phyloP scores from a whole-genome alignment of 1,140 invertebrate genomes.

The Muscidifurax raptorellus region DNA sequence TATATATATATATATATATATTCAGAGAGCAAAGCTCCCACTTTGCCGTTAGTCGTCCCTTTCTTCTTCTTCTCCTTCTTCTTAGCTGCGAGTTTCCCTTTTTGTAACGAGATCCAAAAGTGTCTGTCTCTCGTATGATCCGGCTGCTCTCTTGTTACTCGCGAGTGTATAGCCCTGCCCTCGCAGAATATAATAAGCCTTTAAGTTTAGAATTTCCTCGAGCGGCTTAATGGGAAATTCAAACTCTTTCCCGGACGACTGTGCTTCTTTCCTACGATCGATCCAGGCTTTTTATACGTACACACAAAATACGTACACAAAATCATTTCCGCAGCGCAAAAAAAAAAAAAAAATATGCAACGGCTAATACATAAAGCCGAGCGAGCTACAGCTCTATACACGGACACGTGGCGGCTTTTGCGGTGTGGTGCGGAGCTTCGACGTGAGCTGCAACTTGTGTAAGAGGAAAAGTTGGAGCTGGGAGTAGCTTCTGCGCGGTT shows the following conservation, averaged over 20 bases:
- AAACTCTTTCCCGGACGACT: background rate
- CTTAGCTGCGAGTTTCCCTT: background rate
- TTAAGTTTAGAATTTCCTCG: background rate
- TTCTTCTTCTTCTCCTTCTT: background rate
- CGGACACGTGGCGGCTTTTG: background rate
- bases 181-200: background rate
- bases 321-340: background rate
- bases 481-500: slow-evolving; percentile 17
- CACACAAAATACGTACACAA: background rate
- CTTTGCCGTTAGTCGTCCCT: background rate
- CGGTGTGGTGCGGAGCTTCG: background rate
- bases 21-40: background rate
- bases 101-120: slow-evolving; percentile 37
- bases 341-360: no score
- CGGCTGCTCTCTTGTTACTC: background rate
- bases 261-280: background rate
- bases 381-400: background rate
- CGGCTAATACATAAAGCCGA: background rate
- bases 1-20: no score
- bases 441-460: slow-evolving; percentile 1
- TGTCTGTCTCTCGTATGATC: background rate
- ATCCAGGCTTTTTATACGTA: background rate
- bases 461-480: slow-evolving; percentile 35
- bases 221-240: background rate
- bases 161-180: background rate